Percentiles rank a stretch among this genome's conserved stretches.
Conservation (phyloP, 2,113 vertebrate genomes). For the Odocoileus virginianus region DNA sequence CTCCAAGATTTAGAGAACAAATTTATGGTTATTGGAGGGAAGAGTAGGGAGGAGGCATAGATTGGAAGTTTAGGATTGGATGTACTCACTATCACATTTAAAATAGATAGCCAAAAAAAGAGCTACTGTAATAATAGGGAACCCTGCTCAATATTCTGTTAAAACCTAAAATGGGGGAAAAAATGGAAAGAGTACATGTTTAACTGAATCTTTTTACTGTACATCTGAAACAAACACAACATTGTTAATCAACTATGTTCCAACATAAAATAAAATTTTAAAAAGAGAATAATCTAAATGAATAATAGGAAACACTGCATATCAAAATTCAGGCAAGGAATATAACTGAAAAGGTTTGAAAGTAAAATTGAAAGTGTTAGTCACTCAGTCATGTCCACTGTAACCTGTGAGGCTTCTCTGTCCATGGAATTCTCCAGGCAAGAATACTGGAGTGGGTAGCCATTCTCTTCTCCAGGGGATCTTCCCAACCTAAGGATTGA, state of each 20-base stretch:
- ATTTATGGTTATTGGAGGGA: neutral
- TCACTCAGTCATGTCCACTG: neutral
- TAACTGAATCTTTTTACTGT: neutral
- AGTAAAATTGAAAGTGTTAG: neutral
- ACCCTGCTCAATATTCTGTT: neutral
- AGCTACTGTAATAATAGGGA: neutral
- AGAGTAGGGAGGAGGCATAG: neutral
- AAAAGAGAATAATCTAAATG: neutral
- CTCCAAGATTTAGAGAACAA: neutral
- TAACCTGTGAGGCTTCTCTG: neutral
- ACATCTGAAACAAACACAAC: neutral
- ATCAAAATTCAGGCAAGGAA: neutral
- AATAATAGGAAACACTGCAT: neutral
- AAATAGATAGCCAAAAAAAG: neutral
- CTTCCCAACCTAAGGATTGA: neutral
- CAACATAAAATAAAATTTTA: neutral
- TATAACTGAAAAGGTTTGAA: neutral
- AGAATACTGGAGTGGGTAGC: neutral
- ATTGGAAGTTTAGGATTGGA: neutral
- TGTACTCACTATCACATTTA: neutral
- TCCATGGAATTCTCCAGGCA: neutral
- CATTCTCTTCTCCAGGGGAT: neutral
- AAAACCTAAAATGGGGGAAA: neutral
- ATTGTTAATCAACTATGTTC: neutral
- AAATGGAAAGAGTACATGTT: neutral